phyloP scores from a whole-genome alignment of 92 coral and sea anemone genomes.

The Palythoa caribaeorum region DNA sequence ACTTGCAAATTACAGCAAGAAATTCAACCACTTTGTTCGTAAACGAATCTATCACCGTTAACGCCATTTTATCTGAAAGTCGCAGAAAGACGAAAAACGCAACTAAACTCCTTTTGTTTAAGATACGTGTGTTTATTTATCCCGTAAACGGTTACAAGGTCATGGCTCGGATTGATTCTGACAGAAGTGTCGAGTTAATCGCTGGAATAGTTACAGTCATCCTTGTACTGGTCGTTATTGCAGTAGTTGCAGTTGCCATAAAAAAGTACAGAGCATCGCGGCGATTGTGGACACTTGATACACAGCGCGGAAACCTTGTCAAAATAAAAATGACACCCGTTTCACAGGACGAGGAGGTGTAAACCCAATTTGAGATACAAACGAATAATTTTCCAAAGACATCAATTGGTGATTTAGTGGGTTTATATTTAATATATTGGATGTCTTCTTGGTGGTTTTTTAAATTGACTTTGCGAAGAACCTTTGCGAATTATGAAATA shows the following conservation, averaged over 20 bases:
- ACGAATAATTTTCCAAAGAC: background rate
- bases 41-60: background rate
- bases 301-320: background rate
- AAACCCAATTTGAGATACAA: background rate
- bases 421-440: no score
- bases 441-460: no score
- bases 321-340: background rate
- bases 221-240: background rate
- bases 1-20: background rate
- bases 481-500: no score
- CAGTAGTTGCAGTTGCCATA: background rate
- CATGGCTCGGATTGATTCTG: background rate
- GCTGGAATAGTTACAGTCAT: background rate
- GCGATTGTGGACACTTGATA: background rate
- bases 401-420: no score
- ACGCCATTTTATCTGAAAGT: background rate
- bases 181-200: background rate
- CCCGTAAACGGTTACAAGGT: background rate
- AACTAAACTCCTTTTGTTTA: conserved; percentile 1
- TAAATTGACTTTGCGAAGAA: no score
- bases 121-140: background rate
- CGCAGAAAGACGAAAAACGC: background rate
- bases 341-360: background rate
- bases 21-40: background rate
- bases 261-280: background rate